Percentiles rank a stretch among this genome's conserved stretches.
Evolutionary conservation across 2,888 invertebrate species (phyloP).

Genomic region (Ophioninae sp.): DNA sequence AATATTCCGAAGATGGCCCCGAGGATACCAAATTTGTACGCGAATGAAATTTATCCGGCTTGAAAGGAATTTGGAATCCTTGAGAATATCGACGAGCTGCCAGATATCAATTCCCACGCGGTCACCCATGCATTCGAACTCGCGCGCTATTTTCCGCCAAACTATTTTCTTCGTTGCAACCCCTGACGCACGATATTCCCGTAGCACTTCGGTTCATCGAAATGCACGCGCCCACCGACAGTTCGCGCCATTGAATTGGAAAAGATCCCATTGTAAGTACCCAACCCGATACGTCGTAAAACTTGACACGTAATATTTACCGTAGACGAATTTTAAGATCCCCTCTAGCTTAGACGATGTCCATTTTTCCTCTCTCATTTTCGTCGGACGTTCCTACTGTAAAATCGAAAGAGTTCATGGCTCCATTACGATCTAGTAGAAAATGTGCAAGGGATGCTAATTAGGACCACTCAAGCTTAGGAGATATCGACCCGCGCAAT

Average conservation of each 20-base stretch:
- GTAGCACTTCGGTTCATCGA: constrained; percentile 19
- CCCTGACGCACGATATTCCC: not conserved
- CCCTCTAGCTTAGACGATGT: constrained; percentile 37
- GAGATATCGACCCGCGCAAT: not conserved
- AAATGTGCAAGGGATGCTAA: not conserved
- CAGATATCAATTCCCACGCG: not conserved
- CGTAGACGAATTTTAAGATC: constrained; percentile 54
- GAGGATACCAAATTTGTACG: not conserved
- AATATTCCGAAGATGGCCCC: not conserved
- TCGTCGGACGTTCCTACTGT: constrained; percentile 4
- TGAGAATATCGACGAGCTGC: not conserved
- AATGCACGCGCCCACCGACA: not conserved
- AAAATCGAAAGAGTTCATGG: not conserved
- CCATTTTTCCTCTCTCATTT: constrained; percentile 56
- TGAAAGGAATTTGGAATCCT: not conserved
- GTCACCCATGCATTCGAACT: not conserved
- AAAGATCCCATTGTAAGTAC: constrained; percentile 55
- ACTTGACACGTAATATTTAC: constrained; percentile 57
- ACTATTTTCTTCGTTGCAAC: not conserved
- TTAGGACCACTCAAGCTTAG: not conserved
- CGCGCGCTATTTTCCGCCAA: no score
- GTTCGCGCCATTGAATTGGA: constrained; percentile 42
- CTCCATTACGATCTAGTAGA: not conserved
- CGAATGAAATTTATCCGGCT: not conserved
- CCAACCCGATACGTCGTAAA: constrained; percentile 48